Evolutionary conservation across 2,888 invertebrate species (phyloP), one percentile per base, ranked within the genome.

Genomic region (Spisula solida): DNA sequence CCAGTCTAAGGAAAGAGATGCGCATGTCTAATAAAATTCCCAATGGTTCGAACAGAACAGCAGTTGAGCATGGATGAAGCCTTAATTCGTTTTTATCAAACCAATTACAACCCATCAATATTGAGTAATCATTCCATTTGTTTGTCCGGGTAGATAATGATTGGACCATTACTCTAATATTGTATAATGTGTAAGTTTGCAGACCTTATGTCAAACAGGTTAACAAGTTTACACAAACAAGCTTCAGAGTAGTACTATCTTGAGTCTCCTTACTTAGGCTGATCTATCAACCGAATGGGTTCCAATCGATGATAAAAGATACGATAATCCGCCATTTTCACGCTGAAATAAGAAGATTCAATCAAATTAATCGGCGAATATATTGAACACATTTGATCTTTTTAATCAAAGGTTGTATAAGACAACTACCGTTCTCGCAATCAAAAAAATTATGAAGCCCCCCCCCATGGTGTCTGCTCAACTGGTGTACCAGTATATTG

Each of bases 131-230:
- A 34, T 34, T 31, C 31, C 34, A 34, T 75, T 75, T 75, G 75
- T 75, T 75, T 75, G 75, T 75, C 16, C 12, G 1, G 16, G 16
- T 6, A 75, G 75, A 75, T 75, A 75, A 75, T 75, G n/a, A 75
- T 1, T 18, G 34, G 75, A 75, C 75, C 75, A 75, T 75, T 34
- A 75, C 75, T 75, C 75, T 75, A 75, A 75, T 75, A 75, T 20
- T 29, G 18, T 31, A 34, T 75, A 75, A 75, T 29, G 31, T 25
- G 14, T 31, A 75, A 75, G 75, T 75, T 75, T 75, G 75, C n/a
- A 31, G 16, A 18, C 16, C 0, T 31, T 31, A 18, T 75, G 75
- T 75, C 75, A 75, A 75, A 75, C 75, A 31, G 16, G 31, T 75
- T 75, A 75, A 75, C 29, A 16, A 4, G 75, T 31, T 75, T 75